Evolutionary conservation across 2,888 invertebrate genomes (phyloP).

Genomic region (Formica aserva): DNA sequence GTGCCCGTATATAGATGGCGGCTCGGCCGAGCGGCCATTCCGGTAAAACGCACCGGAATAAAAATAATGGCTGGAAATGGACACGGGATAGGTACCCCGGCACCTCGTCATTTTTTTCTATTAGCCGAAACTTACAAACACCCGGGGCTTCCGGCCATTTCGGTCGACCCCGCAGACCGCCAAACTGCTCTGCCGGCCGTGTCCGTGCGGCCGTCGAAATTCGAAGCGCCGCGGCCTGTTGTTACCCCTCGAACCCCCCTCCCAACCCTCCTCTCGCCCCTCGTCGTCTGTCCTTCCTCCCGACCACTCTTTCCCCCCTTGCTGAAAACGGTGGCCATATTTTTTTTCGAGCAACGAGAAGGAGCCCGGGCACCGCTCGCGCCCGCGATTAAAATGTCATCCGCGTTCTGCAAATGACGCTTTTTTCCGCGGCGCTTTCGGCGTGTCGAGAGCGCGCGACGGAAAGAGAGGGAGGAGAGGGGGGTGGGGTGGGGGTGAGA

Average conservation of each 20-base stretch:
- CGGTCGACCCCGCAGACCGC: slow-evolving; percentile 71
- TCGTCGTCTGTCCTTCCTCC: neutral
- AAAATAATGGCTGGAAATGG: slow-evolving; percentile 83
- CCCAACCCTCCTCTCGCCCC: neutral
- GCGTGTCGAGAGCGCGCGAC: slow-evolving; percentile 42
- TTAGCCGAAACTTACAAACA: slow-evolving; percentile 82
- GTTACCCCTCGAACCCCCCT: slow-evolving; percentile 22
- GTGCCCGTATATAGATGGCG: slow-evolving; percentile 71
- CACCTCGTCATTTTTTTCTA: slow-evolving; percentile 82
- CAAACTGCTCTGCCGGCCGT: slow-evolving; percentile 72
- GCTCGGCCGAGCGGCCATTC: slow-evolving; percentile 72
- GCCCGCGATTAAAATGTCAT: slow-evolving; percentile 75
- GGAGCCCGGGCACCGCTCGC: slow-evolving; percentile 58
- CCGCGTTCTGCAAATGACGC: slow-evolving; percentile 72
- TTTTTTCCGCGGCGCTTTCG: slow-evolving; percentile 58
- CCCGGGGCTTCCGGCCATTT: slow-evolving; percentile 81
- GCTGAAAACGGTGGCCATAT: slow-evolving; percentile 74
- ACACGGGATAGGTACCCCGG: slow-evolving; percentile 73
- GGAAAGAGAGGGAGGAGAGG: slow-evolving; percentile 34
- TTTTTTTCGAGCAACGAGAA: slow-evolving; percentile 67
- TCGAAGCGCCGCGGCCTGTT: slow-evolving; percentile 69
- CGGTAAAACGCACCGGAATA: slow-evolving; percentile 82
- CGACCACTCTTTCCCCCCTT: slow-evolving; percentile 47
- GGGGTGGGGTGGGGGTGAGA: neutral
- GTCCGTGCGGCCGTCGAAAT: slow-evolving; percentile 69